Base-by-base conservation (phyloP, 2,113 vertebrate species). In the Oophaga pumilio region DNA sequence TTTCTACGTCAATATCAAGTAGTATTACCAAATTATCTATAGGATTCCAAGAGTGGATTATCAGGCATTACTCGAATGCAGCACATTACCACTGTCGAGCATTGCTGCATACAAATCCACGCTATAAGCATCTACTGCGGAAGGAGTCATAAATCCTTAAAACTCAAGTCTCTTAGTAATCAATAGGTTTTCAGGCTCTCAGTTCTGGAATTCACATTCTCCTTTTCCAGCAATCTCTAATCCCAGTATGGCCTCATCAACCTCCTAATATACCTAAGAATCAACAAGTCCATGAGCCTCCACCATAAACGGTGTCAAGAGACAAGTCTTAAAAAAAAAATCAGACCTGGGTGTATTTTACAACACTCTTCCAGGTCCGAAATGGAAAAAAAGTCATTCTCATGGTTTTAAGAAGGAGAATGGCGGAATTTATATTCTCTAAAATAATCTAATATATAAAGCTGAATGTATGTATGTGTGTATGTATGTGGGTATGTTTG, bases 151-250 rank as follows among this genome's bases (percentile, higher is more conserved):
- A 68, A 68, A 82, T 52, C 59, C 62, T 66, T 79, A 20, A 22
- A 82, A 64, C 49, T 53, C 49, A 52, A 59, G 53, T 80, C 77
- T 33, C 57, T 33, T 18, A 56, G 26, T 81, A 81, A 81, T 81
- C 78, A 26, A 60, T 60, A 81, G 18, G 22, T 17, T 28, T 81
- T 59, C 56, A 12, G 56, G 74, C 78, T 43, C 76, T 24, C 57
- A 43, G 15, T 60, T 62, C 78, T 81, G 56, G 17, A 33, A 43
- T 43, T 33, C 13, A 15, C 77, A 9, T 28, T 28, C 77, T 79
- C 2, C 71, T 50, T 76, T 49, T 50, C 20, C 50, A 76, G n/a
- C 26, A 76, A 52, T 52, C 74, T 76, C 74, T 52, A 50, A 50
- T 76, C 52, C 52, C 74, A 76, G 20, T 76, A 52, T 76, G n/a